These are phyloP conservation scores for Diplosoma virens DNA, from an alignment of 23 tunicate genomes.

Conservation along the genomic window DNA sequence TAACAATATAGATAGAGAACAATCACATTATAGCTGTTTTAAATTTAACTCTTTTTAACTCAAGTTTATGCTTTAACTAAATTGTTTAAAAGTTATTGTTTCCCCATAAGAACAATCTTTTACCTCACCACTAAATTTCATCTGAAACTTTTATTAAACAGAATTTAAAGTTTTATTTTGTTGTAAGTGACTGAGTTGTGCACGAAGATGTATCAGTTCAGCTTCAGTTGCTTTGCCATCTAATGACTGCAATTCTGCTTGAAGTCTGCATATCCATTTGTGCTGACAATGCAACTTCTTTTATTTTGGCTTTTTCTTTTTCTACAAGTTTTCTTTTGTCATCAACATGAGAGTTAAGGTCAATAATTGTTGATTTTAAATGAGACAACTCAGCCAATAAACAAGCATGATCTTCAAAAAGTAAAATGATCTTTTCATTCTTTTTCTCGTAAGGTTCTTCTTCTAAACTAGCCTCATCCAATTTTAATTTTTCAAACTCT, in stretches of 20 bases:
- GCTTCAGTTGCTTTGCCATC: conserved; percentile 2
- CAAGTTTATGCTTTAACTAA: no score
- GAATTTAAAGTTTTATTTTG: no score
- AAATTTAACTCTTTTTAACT: no score
- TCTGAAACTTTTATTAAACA: no score
- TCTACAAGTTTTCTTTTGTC: neutral
- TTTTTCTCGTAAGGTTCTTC: neutral
- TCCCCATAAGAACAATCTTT: no score
- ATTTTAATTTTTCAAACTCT: neutral
- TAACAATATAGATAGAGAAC: no score
- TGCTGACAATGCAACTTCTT: neutral
- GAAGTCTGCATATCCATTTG: neutral
- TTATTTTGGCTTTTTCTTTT: neutral
- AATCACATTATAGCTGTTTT: no score
- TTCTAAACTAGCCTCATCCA: neutral
- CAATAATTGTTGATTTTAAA: conserved; percentile 6
- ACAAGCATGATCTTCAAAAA: neutral
- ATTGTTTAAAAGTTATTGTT: no score
- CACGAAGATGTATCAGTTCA: conserved; percentile 3
- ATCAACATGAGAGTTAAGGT: neutral
- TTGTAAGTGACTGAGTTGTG: neutral
- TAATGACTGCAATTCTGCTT: conserved; percentile 6
- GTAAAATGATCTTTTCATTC: neutral
- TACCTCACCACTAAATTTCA: no score
- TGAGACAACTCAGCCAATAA: conserved; percentile 11